phyloP scores from a whole-genome alignment of 2,797 vertebrate genomes.

The Columba guinea region DNA sequence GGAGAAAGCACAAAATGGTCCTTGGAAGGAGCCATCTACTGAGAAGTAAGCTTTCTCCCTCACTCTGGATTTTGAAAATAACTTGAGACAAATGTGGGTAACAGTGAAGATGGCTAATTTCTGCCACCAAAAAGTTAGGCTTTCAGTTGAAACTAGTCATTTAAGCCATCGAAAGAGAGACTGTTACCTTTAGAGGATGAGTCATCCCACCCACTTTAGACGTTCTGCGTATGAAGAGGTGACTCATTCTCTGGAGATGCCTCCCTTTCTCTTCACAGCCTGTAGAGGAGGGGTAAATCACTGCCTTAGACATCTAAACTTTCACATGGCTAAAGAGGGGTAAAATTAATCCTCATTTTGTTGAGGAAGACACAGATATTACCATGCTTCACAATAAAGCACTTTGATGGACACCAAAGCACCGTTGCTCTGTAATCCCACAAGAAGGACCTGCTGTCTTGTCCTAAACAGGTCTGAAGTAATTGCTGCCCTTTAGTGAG shows the following conservation, averaged over 20 bases:
- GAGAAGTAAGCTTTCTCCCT: not conserved
- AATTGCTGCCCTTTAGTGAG: not conserved
- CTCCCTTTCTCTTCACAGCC: not conserved
- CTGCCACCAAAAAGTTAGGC: not conserved
- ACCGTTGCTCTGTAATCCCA: not conserved
- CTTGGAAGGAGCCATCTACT: not conserved
- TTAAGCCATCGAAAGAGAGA: constrained; percentile 12
- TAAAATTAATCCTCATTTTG: not conserved
- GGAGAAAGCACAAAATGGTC: not conserved
- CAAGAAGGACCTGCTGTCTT: not conserved
- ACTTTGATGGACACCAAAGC: not conserved
- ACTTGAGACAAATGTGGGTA: not conserved
- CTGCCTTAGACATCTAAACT: not conserved
- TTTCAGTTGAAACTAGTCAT: constrained; percentile 21
- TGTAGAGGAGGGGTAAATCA: not conserved
- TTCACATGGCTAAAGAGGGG: not conserved
- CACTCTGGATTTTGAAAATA: not conserved
- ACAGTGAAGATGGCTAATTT: not conserved
- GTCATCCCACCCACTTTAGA: constrained; percentile 64
- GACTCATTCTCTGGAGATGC: constrained; percentile 57
- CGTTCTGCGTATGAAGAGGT: not conserved
- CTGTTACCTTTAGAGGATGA: constrained; percentile 48
- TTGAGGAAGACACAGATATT: not conserved
- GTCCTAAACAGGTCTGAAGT: not conserved
- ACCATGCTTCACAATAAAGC: not conserved